phyloP scores from a whole-genome alignment of 53 echinoderm and acorn worm genomes.

The Pentamera pediparva region DNA sequence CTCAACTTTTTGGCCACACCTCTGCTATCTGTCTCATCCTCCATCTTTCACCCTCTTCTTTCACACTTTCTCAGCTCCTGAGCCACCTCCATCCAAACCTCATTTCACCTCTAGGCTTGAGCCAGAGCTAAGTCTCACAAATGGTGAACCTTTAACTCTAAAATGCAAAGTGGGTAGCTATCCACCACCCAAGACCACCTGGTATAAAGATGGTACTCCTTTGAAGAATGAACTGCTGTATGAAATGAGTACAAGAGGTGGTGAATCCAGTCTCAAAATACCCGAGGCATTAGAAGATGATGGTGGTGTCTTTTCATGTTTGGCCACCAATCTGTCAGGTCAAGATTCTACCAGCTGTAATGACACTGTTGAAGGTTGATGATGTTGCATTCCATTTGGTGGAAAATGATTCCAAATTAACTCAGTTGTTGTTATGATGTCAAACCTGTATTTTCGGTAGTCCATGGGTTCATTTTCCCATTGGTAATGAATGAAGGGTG shows the following conservation, averaged over 20 bases:
- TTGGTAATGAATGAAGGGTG: too few relatives aligned
- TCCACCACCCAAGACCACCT: conserved; percentile 55
- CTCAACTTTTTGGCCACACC: conserved; percentile 56
- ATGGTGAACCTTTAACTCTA: conserved; percentile 50
- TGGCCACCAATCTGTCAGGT: conserved; percentile 69
- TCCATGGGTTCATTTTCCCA: too few relatives aligned
- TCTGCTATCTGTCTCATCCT: too few relatives aligned
- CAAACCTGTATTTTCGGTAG: too few relatives aligned
- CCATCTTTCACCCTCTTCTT: too few relatives aligned
- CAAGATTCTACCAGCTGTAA: conserved; percentile 53
- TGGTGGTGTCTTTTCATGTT: conserved; percentile 53
- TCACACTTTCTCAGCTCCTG: neutral
- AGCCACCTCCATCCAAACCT: conserved; percentile 22
- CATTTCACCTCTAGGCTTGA: neutral
- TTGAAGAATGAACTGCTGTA: conserved; percentile 50
- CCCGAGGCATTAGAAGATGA: conserved; percentile 39
- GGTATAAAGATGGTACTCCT: conserved; percentile 72
- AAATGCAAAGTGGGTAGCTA: conserved; percentile 62
- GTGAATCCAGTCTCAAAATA: conserved; percentile 2
- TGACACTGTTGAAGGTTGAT: conserved; percentile 60
- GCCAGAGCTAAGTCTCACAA: conserved; percentile 46
- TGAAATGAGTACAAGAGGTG: neutral
- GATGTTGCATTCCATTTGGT: too few relatives aligned
- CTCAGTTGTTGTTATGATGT: too few relatives aligned
- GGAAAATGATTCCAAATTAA: too few relatives aligned